Percentiles rank a stretch among this genome's conserved stretches.
Conservation (phyloP, 2,888 invertebrate species). For the Tipula lateralis region DNA sequence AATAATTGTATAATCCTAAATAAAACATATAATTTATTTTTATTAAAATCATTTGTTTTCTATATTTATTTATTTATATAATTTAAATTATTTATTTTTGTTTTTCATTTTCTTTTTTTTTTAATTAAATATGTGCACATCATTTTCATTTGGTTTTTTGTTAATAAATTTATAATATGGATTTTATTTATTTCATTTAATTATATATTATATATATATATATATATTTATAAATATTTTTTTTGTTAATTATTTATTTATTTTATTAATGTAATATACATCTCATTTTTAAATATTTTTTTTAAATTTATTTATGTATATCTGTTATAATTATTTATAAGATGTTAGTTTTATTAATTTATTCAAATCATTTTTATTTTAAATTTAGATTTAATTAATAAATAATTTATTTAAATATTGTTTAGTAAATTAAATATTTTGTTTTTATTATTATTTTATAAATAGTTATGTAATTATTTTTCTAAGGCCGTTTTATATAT, state of each 20-base stretch:
- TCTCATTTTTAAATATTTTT: background rate
- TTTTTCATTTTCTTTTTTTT: background rate
- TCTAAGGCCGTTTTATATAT: constrained; percentile 24
- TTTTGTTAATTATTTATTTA: background rate
- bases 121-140: background rate
- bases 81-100: background rate
- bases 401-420: background rate
- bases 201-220: background rate
- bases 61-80: background rate
- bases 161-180: background rate
- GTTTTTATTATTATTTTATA: background rate
- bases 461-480: background rate
- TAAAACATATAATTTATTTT: background rate
- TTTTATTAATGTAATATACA: background rate
- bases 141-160: background rate
- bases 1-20: no score
- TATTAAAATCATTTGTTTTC: constrained; percentile 24
- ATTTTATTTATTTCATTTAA: background rate
- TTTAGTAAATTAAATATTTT: background rate
- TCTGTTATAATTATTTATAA: background rate
- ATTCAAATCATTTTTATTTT: background rate
- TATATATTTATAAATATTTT: background rate
- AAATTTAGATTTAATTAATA: no score
- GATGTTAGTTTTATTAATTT: background rate
- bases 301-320: background rate